Evolutionary conservation across 1,140 invertebrate species (phyloP).

Genomic region (Drosophila nebulosa): DNA sequence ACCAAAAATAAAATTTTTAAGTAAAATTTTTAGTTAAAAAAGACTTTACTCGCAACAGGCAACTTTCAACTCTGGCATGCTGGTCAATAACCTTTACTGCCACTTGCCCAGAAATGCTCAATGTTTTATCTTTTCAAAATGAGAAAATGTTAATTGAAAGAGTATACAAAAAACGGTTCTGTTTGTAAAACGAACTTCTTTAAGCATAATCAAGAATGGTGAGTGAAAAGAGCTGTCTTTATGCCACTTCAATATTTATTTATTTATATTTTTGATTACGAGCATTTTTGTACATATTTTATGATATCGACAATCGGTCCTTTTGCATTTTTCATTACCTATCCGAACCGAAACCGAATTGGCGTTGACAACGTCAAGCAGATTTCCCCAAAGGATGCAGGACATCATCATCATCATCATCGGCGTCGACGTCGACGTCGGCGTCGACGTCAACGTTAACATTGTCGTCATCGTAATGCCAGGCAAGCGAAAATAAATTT

Average conservation of each 20-base stretch:
- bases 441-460: slow-evolving; percentile 8
- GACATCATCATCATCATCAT: slow-evolving; percentile 5
- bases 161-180: too few species aligned
- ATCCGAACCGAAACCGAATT: slow-evolving; percentile 32
- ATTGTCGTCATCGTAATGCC: slow-evolving; percentile 6
- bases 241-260: slow-evolving; percentile 1
- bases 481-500: slow-evolving; percentile 49
- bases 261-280: slow-evolving; percentile 1
- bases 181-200: too few species aligned
- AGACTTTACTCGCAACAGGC: too few species aligned
- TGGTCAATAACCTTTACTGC: too few species aligned
- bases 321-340: slow-evolving; percentile 64
- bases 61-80: too few species aligned
- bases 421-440: not conserved
- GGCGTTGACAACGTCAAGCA: slow-evolving; percentile 43
- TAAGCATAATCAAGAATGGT: not conserved
- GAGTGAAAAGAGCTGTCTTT: not conserved
- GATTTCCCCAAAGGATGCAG: slow-evolving; percentile 32
- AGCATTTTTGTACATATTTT: slow-evolving; percentile 57
- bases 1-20: too few species aligned
- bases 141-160: too few species aligned
- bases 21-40: too few species aligned
- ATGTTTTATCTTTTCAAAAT: too few species aligned
- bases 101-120: too few species aligned
- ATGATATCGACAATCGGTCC: slow-evolving; percentile 48